Base-by-base conservation (phyloP, 2,888 invertebrate genomes). In the Dolichopus griseipennis region DNA sequence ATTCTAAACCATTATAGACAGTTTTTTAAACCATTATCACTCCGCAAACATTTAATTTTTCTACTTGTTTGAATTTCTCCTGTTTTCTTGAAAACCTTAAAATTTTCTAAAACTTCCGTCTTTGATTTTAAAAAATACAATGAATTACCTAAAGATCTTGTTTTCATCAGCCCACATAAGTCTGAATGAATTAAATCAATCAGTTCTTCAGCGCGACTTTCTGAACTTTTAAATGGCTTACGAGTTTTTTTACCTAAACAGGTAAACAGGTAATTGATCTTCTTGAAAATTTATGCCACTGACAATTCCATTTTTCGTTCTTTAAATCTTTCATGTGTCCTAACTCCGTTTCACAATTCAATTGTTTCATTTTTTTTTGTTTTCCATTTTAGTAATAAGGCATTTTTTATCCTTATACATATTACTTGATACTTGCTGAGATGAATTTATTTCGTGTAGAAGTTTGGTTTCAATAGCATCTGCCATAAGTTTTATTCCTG, bases 21-120 rank as follows among this genome's bases (percentile, higher is more conserved):
- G 68, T 74, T 76, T 71, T 77, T 76, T n/a, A 64, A 66, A 22
- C 75, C 75, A 64, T 74, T 74, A 70, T 76, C 76, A 10, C 73
- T 34, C 41, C 75, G 69, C 12, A 77, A 67, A 21, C 66, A 69
- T 65, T 73, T 72, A 20, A 73, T 68, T 62, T 71, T 72, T 61
- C 71, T 61, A 65, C 72, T 72, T 21, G 72, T 71, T 67, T 72
- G 70, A 67, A 72, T 70, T 69, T 75, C 70, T 67, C 73, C 74
- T 63, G 71, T 34, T 62, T 71, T 67, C 22, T 65, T 71, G 65
- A 7, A 73, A 63, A 65, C 20, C 65, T 64, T 64, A 41, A 9
- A 73, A 34, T 10, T 68, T 10, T 61, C 64, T 18, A 15, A 37
- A 61, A 74, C 72, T 64, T 72, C 71, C 12, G 67, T 67, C 68